Evolutionary conservation across 2,113 vertebrate species (phyloP), one percentile per base, ranked within the genome.

Genomic region (Cebidichthys violaceus): DNA sequence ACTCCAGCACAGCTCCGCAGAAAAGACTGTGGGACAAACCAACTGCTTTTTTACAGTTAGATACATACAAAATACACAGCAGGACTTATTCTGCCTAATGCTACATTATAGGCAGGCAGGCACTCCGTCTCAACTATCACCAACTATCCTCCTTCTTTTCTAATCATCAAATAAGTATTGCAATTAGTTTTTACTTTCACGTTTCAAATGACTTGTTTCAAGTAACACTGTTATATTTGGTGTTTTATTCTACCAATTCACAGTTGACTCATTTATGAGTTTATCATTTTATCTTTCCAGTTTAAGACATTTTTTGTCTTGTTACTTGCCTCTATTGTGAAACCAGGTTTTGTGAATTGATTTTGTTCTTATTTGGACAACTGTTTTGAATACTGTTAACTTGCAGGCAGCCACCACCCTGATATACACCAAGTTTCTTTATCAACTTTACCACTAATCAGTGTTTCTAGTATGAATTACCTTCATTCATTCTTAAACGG

Each of bases 11-110:
- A 57, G 27, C 76, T 10, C 39, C 41, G 69, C 47, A 52, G 29
- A 62, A 74, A 78, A 55, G n/a, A 24, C 41, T 43, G 67, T 9
- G 62, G 43, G 31, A 61, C 54, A 52, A 62, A 45, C 24, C 17
- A 1, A 6, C 45, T 69, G 41, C 55, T 14, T 29, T 70, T 45
- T 39, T 10, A 17, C 29, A 43, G 14, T 45, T 41, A 9, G 7
- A 70, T 55, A 17, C 11, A 68, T 18, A 35, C 20, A 37, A 54
- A 55, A 39, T 3, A 69, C 10, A 52, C 14, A 14, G 20, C 22
- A 6, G n/a, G 18, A 31, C 31, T 33, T 15, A 2, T 22, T 13
- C 18, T 10, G 7, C 37, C 17, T 35, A 64, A 18, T 22, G 37
- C 61, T 27, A 41, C 9, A 9, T 50, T 9, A 75, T 22, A 9